Evolutionary conservation across 2,888 invertebrate genomes (phyloP).

Genomic region (Hirtodrosophila alboralis): DNA sequence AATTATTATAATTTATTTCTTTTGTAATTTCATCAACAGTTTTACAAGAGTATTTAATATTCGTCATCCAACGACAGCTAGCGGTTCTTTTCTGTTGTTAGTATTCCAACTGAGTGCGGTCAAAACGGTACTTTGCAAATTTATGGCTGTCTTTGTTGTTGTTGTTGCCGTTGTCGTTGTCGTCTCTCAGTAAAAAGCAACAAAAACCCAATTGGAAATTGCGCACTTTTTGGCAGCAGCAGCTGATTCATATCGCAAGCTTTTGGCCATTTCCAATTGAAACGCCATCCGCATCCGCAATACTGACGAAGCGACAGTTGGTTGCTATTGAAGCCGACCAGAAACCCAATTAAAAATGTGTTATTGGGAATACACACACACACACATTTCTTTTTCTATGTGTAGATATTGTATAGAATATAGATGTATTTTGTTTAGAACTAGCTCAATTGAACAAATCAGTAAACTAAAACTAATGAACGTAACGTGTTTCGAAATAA

Average conservation of each 20-base stretch:
- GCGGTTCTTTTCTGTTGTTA: no score
- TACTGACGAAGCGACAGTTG: slow-evolving; percentile 38
- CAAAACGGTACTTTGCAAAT: slow-evolving; percentile 76
- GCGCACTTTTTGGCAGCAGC: slow-evolving; percentile 62
- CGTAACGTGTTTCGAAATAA: no score
- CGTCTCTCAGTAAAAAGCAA: slow-evolving; percentile 8
- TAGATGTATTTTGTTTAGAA: no score
- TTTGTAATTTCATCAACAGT: no score
- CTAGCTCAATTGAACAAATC: no score
- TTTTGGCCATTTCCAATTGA: slow-evolving; percentile 58
- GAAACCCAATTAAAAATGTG: slow-evolving; percentile 62
- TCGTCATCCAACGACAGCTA: no score
- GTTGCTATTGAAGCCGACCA: slow-evolving; percentile 10
- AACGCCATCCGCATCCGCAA: slow-evolving; percentile 50
- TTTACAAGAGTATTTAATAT: no score
- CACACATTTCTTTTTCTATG: background rate
- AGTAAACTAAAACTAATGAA: no score
- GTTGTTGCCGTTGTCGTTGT: slow-evolving; percentile 33
- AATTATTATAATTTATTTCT: no score
- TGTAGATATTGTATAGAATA: background rate
- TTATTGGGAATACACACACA: slow-evolving; percentile 13
- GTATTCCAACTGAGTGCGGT: slow-evolving; percentile 65
- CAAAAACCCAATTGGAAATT: slow-evolving; percentile 50
- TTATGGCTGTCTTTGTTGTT: slow-evolving; percentile 59
- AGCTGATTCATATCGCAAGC: slow-evolving; percentile 72